These are phyloP conservation scores for Nasonia giraulti DNA, from an alignment of 1,140 invertebrate genomes.

Conservation along the genomic window DNA sequence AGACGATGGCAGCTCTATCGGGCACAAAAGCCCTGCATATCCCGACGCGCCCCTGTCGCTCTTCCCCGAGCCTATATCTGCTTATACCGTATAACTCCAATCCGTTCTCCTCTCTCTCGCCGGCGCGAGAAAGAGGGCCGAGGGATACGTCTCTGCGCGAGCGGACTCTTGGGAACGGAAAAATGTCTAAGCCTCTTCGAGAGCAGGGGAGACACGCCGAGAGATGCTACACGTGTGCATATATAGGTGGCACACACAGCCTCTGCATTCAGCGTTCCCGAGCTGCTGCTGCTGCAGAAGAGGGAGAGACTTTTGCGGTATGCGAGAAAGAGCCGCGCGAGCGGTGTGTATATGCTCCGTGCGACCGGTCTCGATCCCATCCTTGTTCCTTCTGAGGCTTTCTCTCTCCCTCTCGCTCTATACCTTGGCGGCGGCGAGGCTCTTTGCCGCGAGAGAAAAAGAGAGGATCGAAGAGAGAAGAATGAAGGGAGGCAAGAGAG, in stretches of 20 bases:
- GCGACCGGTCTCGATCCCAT: constrained; percentile 55
- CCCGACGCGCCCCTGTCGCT: constrained; percentile 40
- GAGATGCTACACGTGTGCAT: background rate
- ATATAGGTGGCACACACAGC: background rate
- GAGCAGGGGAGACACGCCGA: background rate
- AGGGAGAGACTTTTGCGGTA: constrained; percentile 51
- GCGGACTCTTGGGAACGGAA: constrained; percentile 41
- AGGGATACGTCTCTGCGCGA: background rate
- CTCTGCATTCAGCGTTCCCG: constrained; percentile 55
- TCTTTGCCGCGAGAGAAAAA: constrained; percentile 36
- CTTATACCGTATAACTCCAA: background rate
- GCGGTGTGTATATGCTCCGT: constrained; percentile 35
- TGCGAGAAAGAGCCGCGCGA: constrained; percentile 49
- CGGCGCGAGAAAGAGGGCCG: background rate
- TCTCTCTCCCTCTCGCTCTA: constrained; percentile 22
- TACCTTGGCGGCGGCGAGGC: background rate
- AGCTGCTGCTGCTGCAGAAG: constrained; percentile 11
- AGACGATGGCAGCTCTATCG: constrained; percentile 69
- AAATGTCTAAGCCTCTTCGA: constrained; percentile 38
- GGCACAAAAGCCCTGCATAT: constrained; percentile 25
- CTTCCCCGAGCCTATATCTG: background rate
- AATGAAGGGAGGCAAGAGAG: constrained; percentile 12
- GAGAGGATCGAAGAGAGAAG: constrained; percentile 20
- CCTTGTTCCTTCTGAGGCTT: constrained; percentile 29
- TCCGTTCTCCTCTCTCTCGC: background rate